Conservation (phyloP, 2,797 vertebrate genomes). For the Rallus crepitans region DNA sequence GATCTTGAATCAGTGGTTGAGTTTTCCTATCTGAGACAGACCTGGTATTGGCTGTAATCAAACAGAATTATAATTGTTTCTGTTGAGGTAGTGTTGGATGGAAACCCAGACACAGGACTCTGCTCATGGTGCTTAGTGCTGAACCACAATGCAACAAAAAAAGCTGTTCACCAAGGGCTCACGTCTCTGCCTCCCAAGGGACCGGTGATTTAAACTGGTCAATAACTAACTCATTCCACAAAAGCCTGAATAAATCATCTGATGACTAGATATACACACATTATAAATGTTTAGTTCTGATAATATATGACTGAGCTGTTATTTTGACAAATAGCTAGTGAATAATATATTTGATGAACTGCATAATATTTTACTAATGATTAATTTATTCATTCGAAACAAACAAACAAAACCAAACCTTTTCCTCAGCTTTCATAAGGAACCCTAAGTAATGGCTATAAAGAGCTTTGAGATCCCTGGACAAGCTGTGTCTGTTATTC, state of each 20-base stretch:
- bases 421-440: not conserved
- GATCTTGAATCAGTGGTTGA: not conserved
- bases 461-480: conserved; percentile 25
- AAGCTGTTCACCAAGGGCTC: not conserved
- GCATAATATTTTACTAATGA: conserved; percentile 71
- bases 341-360: conserved; percentile 69
- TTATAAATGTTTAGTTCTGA: conserved; percentile 53
- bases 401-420: conserved; percentile 59
- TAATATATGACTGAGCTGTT: conserved; percentile 56
- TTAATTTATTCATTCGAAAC: conserved; percentile 62
- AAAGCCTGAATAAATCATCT: conserved; percentile 40
- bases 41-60: not conserved
- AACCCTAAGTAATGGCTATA: not conserved
- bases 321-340: conserved; percentile 65
- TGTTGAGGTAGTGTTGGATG: not conserved
- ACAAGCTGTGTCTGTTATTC: not conserved
- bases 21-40: not conserved
- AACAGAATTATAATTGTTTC: not conserved
- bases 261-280: conserved; percentile 30
- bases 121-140: not conserved
- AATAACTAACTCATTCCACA: conserved; percentile 17
- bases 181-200: not conserved
- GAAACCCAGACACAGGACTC: not conserved
- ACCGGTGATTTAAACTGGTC: not conserved
- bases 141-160: not conserved